phyloP scores from a whole-genome alignment of 37 sponge, comb jelly and placozoan species.

The Oopsacas minuta region DNA sequence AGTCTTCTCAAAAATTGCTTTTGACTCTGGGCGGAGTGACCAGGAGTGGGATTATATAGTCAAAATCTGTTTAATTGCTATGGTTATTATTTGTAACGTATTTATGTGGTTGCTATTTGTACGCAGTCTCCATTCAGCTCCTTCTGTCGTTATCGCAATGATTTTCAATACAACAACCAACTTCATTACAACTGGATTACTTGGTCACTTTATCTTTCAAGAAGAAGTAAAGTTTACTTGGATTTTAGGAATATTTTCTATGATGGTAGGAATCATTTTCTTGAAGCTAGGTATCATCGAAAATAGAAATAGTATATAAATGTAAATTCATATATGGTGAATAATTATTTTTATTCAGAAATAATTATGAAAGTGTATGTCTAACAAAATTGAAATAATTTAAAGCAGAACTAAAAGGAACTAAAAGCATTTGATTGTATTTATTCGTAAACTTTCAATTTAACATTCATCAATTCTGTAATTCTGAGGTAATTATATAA shows the following conservation, averaged over 20 bases:
- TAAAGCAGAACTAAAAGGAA: too few species aligned
- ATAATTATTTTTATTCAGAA: too few species aligned
- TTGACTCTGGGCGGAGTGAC: background rate
- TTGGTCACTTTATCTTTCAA: background rate
- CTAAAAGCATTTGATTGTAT: too few species aligned
- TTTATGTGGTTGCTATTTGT: conserved; percentile 2
- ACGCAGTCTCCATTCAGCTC: background rate
- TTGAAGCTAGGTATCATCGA: background rate
- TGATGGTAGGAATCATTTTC: background rate
- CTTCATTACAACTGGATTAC: background rate
- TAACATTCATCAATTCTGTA: too few species aligned
- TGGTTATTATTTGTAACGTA: conserved; percentile 3
- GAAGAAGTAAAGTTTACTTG: background rate
- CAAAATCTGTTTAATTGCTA: background rate
- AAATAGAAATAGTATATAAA: background rate
- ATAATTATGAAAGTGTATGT: too few species aligned
- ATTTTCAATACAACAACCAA: background rate
- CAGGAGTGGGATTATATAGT: background rate
- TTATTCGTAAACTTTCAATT: too few species aligned
- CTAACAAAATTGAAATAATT: too few species aligned
- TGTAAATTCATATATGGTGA: too few species aligned
- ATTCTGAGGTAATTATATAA: too few species aligned
- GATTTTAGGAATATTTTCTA: background rate
- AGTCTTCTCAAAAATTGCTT: background rate
- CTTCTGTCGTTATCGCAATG: conserved; percentile 1